These are phyloP conservation scores for Macaca fascicularis DNA, from an alignment of 2,113 vertebrate species.

Conservation along the genomic window T2T-MFA8v1.1 NC_088389.1:47674501-47675000, in stretches of 20 bases:
- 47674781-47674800: background rate
- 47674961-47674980: background rate
- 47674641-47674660: background rate
- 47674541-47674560: background rate
- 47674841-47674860: background rate
- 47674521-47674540: background rate
- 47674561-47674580: background rate
- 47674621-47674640: background rate
- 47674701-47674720: background rate
- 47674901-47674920: background rate
- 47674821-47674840: background rate
- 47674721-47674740: background rate
- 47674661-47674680: background rate
- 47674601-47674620: background rate
- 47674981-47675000: background rate
- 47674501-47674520: background rate
- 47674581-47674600: background rate
- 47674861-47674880: background rate
- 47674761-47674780: background rate
- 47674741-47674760: background rate
- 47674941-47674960: background rate
- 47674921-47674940: background rate
- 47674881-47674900: background rate
- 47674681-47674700: background rate
- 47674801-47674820: background rate